Evolutionary conservation across 2,888 invertebrate species (phyloP).

Genomic region (Tholera decimalis): DNA sequence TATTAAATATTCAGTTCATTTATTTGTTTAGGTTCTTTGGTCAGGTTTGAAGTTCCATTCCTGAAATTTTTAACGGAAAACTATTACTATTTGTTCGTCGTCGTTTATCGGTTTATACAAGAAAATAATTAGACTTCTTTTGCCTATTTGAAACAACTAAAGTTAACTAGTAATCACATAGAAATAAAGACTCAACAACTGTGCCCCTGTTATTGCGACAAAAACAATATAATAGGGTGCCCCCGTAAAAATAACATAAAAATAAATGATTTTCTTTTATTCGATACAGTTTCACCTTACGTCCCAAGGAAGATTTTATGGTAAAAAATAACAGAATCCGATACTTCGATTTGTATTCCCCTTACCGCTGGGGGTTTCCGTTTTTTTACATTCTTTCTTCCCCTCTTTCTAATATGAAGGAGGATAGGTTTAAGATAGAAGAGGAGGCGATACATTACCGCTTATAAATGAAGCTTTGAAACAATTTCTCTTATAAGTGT

Average conservation of each 20-base stretch:
- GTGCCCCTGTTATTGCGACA: conserved; percentile 39
- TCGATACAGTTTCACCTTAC: conserved; percentile 68
- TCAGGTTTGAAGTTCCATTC: no score
- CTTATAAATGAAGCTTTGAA: background rate
- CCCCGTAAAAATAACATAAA: conserved; percentile 68
- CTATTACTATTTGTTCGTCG: no score
- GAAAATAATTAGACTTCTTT: no score
- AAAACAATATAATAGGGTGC: conserved; percentile 60
- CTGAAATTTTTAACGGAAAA: no score
- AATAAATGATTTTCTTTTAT: conserved; percentile 69
- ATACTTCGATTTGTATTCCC: conserved; percentile 81
- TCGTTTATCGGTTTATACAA: no score
- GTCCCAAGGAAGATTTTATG: conserved; percentile 59
- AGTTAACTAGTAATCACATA: conserved; percentile 43
- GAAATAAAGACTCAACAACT: conserved; percentile 51
- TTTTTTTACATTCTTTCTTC: conserved; percentile 72
- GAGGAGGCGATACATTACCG: conserved; percentile 28
- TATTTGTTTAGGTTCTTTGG: no score
- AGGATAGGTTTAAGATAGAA: conserved; percentile 22
- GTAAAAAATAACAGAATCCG: conserved; percentile 66
- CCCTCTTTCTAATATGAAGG: conserved; percentile 62
- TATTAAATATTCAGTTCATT: no score
- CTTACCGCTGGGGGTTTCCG: conserved; percentile 73
- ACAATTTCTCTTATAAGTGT: no score
- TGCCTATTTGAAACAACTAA: no score